These are phyloP conservation scores for Microtus pennsylvanicus DNA, from an alignment of 2,113 vertebrate species.

Conservation along the genomic window DNA sequence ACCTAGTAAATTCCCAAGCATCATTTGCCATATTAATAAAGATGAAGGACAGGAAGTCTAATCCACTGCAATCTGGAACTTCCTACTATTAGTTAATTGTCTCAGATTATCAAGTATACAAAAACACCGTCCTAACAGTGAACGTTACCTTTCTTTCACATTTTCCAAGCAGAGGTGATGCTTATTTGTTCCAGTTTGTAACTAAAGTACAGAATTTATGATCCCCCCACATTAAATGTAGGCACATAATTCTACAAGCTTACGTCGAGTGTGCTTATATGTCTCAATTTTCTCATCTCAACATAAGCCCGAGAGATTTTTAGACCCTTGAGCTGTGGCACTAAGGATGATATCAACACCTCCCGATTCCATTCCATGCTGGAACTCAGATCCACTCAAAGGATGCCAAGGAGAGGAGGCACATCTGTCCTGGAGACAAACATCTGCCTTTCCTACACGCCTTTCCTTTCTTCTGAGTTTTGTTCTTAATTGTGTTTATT, in stretches of 20 bases:
- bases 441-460: neutral
- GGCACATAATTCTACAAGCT: neutral
- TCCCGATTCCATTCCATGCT: neutral
- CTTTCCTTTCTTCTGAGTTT: neutral
- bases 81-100: neutral
- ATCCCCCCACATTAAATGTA: slow-evolving; percentile 34
- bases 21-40: neutral
- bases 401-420: neutral
- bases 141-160: neutral
- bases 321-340: neutral
- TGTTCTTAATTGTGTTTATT: neutral
- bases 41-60: neutral
- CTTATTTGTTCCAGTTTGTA: slow-evolving; percentile 1
- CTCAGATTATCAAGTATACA: neutral
- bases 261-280: neutral
- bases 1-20: slow-evolving; percentile 1
- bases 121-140: neutral
- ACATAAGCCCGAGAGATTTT: neutral
- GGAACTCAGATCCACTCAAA: neutral
- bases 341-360: neutral
- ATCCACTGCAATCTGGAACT: neutral
- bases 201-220: neutral
- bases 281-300: neutral
- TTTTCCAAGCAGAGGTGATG: neutral
- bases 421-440: neutral